Base-by-base conservation (phyloP, 2,888 invertebrate genomes). In the Bembecia ichneumoniformis region DNA sequence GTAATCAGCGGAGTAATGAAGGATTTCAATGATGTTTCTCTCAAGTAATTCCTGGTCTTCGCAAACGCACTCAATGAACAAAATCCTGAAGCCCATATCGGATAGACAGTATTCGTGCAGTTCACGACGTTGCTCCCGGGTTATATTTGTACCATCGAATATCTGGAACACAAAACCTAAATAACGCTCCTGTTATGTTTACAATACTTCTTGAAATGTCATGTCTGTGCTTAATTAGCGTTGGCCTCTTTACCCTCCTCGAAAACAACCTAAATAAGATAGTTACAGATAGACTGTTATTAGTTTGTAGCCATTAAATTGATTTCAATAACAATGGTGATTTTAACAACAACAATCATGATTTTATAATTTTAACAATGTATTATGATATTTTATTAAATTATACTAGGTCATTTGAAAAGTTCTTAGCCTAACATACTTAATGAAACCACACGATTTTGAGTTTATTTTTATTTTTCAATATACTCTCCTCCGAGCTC, bases 1-100 rank as follows among this genome's bases (percentile, higher is more conserved):
- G 80, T 97, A 97, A 71, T 97, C 97, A 2, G 94, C 94, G 57
- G 95, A 95, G 77, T 94, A 93, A 51, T 93, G 91, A 58, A 96
- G 91, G 55, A 96, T 96, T 72, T 95, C 94, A 71, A 87, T 82
- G 54, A 88, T 88, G 63, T 87, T 86, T 51, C 81, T 71, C 57
- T 87, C 87, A 3, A 87, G 75, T 0, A 87, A 56, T 48, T 78
- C 81, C 49, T 87, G 83, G 57, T 97, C 95, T 62, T 96, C 94
- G 80, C 97, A 96, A 56, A 96, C 91, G 73, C 95, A 96, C 77
- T 98, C 97, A 57, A 98, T 92, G 83, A 97, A 97, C 71, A 98
- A 92, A 52, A 97, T 91, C 64, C 96, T 92, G 80, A 93, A 95
- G 52, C 94, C 93, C 81, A 93, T 89, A 56, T 92, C 90, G 5